Evolutionary conservation across 2,113 vertebrate genomes (phyloP).

Genomic region (Mormyrus iriodes): DNA sequence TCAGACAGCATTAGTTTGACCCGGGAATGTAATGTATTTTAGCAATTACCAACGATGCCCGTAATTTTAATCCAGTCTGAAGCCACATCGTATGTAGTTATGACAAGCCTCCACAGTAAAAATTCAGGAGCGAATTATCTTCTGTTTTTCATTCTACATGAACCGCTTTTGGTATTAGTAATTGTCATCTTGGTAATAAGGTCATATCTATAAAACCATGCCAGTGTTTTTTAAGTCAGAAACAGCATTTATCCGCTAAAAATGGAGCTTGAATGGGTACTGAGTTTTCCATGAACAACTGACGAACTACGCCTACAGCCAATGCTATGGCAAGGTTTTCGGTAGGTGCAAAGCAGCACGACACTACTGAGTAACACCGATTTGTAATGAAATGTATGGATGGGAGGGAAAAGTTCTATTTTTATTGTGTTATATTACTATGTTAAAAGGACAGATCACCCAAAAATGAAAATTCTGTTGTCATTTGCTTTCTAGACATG

Average conservation of each 20-base stretch:
- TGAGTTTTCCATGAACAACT: neutral
- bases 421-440: neutral
- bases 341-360: neutral
- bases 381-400: neutral
- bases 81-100: neutral
- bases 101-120: neutral
- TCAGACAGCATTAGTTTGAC: neutral
- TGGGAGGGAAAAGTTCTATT: neutral
- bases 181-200: neutral
- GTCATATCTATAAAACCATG: neutral
- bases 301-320: neutral
- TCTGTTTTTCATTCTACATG: neutral
- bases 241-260: neutral
- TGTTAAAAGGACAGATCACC: neutral
- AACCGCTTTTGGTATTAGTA: neutral
- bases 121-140: neutral
- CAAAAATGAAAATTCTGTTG: neutral
- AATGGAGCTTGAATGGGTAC: neutral
- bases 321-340: neutral
- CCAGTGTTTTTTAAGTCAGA: no score
- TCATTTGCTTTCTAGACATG: neutral
- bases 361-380: neutral
- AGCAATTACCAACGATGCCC: neutral
- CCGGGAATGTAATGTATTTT: neutral
- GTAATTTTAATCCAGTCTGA: neutral